A percentile compares a stretch with the other conserved stretches of the same genome.
phyloP scores from a whole-genome alignment of 2,797 vertebrate species.

The Masticophis lateralis region DNA sequence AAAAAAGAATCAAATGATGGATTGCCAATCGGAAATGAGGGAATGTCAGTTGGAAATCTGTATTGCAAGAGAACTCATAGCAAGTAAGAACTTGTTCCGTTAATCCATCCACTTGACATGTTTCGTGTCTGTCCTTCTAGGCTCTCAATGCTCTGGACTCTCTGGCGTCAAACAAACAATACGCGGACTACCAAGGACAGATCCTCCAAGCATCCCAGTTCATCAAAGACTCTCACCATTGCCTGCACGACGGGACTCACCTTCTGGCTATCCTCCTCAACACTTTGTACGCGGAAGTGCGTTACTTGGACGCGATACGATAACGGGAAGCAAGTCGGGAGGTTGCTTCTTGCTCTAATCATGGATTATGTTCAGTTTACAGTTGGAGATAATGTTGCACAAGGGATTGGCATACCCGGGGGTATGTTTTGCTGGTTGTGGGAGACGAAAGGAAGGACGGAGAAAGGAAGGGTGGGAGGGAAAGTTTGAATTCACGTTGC shows the following conservation, averaged over 20 bases:
- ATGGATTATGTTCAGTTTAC: conserved; percentile 56
- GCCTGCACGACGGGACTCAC: conserved; percentile 83
- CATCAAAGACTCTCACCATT: conserved; percentile 87
- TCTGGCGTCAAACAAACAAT: conserved; percentile 87
- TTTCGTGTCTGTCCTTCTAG: conserved; percentile 66
- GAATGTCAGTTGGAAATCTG: too few species aligned
- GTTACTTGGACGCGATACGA: conserved; percentile 89
- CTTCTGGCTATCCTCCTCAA: conserved; percentile 88
- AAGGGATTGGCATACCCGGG: conserved; percentile 37
- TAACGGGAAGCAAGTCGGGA: conserved; percentile 55
- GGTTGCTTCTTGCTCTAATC: background rate
- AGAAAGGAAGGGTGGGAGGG: background rate
- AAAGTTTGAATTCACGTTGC: background rate
- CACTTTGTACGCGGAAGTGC: conserved; percentile 86
- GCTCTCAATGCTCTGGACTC: conserved; percentile 81
- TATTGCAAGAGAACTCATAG: background rate
- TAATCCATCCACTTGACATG: too few species aligned
- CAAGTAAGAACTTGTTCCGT: accelerated
- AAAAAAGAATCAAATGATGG: too few species aligned
- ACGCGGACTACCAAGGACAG: conserved; percentile 83
- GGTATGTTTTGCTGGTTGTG: conserved; percentile 26
- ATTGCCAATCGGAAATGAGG: background rate
- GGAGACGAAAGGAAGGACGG: conserved; percentile 1
- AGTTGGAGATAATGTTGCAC: conserved; percentile 48
- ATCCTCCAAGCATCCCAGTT: conserved; percentile 84